Percentiles rank a stretch among this genome's conserved stretches.
These are phyloP conservation scores for Tylochromis polylepis DNA, from an alignment of 2,113 vertebrate species.

Conservation along the genomic window DNA sequence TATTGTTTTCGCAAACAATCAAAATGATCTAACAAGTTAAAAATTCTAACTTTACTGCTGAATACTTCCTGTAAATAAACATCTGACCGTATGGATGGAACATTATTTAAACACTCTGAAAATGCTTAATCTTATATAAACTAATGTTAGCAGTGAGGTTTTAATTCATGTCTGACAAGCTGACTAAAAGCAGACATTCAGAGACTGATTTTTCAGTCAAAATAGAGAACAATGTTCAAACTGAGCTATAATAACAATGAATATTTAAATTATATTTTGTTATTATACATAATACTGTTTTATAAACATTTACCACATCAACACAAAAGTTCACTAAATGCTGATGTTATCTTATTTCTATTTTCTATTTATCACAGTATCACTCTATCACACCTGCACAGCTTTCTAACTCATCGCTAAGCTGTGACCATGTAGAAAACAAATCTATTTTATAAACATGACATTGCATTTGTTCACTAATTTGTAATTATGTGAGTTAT, in stretches of 20 bases:
- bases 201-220: neutral
- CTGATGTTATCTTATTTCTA: neutral
- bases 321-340: neutral
- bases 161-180: neutral
- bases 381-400: neutral
- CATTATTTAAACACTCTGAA: neutral
- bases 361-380: too few relatives aligned
- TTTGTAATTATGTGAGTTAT: accelerated
- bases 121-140: neutral
- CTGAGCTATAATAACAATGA: too few relatives aligned
- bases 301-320: neutral
- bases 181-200: neutral
- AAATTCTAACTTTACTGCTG: neutral
- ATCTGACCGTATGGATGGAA: neutral
- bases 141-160: neutral
- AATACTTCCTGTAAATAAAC: neutral
- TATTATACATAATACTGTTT: accelerated
- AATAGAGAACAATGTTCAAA: neutral
- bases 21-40: neutral
- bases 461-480: neutral
- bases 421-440: neutral
- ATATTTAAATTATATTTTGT: neutral
- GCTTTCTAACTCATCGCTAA: neutral
- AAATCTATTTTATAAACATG: neutral
- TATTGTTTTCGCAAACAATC: neutral